phyloP scores from a whole-genome alignment of 2,797 vertebrate genomes.

The Cephalopachus bancanus region DNA sequence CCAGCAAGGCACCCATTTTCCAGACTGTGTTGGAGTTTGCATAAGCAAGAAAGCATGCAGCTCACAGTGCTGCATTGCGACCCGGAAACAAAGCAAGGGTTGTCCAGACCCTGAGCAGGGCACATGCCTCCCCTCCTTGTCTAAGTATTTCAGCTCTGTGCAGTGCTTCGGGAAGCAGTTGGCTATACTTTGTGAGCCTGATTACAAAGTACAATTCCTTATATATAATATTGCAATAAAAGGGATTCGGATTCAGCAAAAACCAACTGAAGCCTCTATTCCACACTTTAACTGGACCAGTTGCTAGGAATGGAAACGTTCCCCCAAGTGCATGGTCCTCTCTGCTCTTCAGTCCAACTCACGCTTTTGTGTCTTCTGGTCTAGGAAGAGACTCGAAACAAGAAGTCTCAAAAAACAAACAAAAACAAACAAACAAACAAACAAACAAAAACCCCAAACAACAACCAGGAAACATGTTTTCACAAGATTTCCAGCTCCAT shows the following conservation, averaged over 20 bases:
- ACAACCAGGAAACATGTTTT: slow-evolving; percentile 13
- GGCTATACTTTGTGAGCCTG: neutral
- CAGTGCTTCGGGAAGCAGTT: neutral
- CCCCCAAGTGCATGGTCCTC: neutral
- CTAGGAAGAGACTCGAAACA: neutral
- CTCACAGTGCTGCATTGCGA: neutral
- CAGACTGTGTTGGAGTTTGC: neutral
- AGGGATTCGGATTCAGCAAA: neutral
- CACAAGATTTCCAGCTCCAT: neutral
- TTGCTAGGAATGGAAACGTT: neutral
- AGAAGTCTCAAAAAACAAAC: slow-evolving; percentile 12
- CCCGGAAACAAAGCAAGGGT: neutral
- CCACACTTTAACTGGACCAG: neutral
- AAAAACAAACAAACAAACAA: neutral
- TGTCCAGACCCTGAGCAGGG: neutral
- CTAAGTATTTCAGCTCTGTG: neutral
- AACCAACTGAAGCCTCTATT: neutral
- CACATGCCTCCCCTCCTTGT: neutral
- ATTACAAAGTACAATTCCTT: slow-evolving; percentile 20
- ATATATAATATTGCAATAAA: neutral
- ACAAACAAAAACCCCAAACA: neutral
- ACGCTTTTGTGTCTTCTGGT: neutral
- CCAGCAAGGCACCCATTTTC: slow-evolving; percentile 9
- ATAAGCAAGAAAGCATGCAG: neutral
- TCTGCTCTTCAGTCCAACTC: neutral